Conservation (phyloP, 2,797 vertebrate genomes). For the Amphiprion clarkii region DNA sequence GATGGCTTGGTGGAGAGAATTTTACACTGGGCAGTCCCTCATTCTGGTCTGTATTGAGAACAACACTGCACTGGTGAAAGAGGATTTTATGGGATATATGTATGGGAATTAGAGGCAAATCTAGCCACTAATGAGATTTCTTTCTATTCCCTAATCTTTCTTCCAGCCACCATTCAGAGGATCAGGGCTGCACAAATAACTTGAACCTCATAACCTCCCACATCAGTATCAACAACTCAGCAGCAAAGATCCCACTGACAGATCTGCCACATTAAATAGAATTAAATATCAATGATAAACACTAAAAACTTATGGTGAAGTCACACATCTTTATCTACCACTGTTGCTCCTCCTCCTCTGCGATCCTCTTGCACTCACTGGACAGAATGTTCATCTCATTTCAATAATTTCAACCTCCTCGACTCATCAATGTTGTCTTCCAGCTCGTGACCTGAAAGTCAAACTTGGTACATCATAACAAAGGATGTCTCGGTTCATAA, state of each 20-base stretch:
- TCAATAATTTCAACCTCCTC: too few species aligned
- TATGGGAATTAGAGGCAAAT: conserved; percentile 63
- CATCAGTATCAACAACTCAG: neutral
- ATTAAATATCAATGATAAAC: too few species aligned
- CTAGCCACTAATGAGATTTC: conserved; percentile 67
- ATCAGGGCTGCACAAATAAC: conserved; percentile 45
- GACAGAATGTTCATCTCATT: too few species aligned
- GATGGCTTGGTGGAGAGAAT: neutral
- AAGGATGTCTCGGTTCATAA: too few species aligned
- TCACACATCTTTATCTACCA: too few species aligned
- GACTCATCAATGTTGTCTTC: too few species aligned
- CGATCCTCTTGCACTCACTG: too few species aligned
- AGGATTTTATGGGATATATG: conserved; percentile 65
- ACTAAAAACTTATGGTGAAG: too few species aligned
- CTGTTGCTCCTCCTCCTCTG: too few species aligned
- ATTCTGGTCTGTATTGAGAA: conserved; percentile 20
- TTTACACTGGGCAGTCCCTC: conserved; percentile 5
- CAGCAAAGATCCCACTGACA: neutral
- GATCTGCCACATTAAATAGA: neutral
- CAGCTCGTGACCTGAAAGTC: too few species aligned
- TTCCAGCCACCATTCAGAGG: conserved; percentile 51
- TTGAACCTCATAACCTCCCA: conserved; percentile 58
- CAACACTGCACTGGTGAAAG: conserved; percentile 36
- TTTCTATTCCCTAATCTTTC: conserved; percentile 70
- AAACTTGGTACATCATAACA: too few species aligned